Evolutionary conservation across 2,888 invertebrate genomes (phyloP), one percentile per base, ranked within the genome.

Genomic region (Harpalus rubripes): DNA sequence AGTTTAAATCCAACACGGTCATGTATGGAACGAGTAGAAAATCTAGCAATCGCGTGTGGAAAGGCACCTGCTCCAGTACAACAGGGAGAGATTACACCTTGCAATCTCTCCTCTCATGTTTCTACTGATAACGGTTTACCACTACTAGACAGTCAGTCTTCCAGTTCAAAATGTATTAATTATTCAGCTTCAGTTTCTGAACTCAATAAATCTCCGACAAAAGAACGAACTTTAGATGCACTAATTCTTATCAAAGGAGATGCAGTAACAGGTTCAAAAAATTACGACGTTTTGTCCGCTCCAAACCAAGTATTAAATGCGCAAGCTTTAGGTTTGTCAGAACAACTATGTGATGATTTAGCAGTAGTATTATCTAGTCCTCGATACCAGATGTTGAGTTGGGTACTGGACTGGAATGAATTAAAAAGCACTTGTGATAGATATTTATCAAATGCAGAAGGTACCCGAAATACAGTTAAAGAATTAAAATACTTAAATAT

Each of bases 401-500:
- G 96, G 96, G 93, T 94, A 82, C 91, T 95, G 10, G 92, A 92
- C 44, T 94, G 94, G 94, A 89, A 90, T 63, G 92, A 94, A 86
- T 89, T 94, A 80, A 92, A 92, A 81, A 88, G 90, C n/a, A 89
- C 93, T n/a, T 94, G 94, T 89, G 91, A 93, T 85, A 91, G 92
- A 87, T 94, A 94, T 88, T 88, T 94, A 52, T 92, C 93, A 85
- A 92, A 93, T 87, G 92, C 92, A 3, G 92, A 92, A 85, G 93
- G 94, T 79, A 95, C 95, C 18, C 93, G 94, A 61, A 94, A 94
- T 63, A 92, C 94, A 16, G 94, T 94, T 59, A 95, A 94, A 0
- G 95, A 96, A 89, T 91, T 96, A n/a, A 95, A 95, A 89, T 96
- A 94, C 89, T 91, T 96, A 1, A 95, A 96, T 88, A 93, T 96